Conservation (phyloP, 2,888 invertebrate genomes). For the Malachius bipustulatus region DNA sequence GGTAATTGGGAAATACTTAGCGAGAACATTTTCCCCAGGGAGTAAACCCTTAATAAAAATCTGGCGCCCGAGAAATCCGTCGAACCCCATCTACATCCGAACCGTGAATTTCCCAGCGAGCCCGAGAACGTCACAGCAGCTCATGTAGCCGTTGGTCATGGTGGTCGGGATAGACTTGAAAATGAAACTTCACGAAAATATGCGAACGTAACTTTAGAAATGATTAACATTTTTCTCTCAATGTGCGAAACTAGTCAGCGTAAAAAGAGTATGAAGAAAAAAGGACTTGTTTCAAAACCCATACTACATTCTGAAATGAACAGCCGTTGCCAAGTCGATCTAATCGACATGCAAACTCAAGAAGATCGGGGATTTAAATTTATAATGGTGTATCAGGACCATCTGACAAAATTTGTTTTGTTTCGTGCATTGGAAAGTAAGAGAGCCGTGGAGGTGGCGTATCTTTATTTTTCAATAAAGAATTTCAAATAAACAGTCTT, state of each 20-base stretch:
- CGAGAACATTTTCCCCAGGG: too few relatives aligned
- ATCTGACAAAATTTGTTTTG: slow-evolving; percentile 24
- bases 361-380: slow-evolving; percentile 17
- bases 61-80: too few relatives aligned
- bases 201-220: slow-evolving; percentile 21
- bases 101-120: too few relatives aligned
- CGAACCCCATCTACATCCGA: too few relatives aligned
- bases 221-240: slow-evolving; percentile 9
- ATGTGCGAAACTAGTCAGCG: slow-evolving; percentile 7
- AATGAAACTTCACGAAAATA: slow-evolving; percentile 20
- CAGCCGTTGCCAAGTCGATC: slow-evolving; percentile 27
- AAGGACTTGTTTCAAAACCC: slow-evolving; percentile 1
- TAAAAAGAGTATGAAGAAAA: too few relatives aligned
- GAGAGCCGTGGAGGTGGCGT: slow-evolving; percentile 25
- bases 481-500: too few relatives aligned
- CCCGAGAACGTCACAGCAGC: too few relatives aligned
- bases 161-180: slow-evolving; percentile 23
- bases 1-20: too few relatives aligned
- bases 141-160: slow-evolving; percentile 25
- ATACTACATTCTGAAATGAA: slow-evolving; percentile 21
- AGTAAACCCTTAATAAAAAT: too few relatives aligned
- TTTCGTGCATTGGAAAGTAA: slow-evolving; percentile 25
- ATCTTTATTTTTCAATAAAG: too few relatives aligned
- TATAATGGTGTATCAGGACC: slow-evolving; percentile 8
- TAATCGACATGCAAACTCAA: slow-evolving; percentile 27